Conservation (phyloP, 2,888 invertebrate genomes). For the Orgyia antiqua region DNA sequence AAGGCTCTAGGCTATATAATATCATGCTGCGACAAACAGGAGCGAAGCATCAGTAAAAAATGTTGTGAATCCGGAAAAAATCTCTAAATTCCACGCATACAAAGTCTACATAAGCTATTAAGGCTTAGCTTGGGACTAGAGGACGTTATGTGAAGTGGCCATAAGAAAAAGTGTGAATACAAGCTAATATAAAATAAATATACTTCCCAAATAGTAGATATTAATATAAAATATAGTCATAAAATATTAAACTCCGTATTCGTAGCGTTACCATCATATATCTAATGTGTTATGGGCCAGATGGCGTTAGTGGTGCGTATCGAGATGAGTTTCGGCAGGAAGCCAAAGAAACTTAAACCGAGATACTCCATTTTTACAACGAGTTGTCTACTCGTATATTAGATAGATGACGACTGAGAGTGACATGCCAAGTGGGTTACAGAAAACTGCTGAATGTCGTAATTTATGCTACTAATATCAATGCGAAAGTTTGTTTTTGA, state of each 20-base stretch:
- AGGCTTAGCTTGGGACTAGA: too few relatives aligned
- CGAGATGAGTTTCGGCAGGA: conserved; percentile 17
- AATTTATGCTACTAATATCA: too few relatives aligned
- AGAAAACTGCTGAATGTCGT: neutral
- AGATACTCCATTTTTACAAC: conserved; percentile 12
- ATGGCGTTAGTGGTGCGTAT: conserved; percentile 11
- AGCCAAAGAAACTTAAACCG: conserved; percentile 10
- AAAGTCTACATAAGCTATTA: too few relatives aligned
- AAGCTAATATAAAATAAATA: neutral
- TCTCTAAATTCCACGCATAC: too few relatives aligned
- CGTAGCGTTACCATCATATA: conserved; percentile 11
- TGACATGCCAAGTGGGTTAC: neutral
- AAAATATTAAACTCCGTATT: conserved; percentile 6
- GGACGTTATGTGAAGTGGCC: too few relatives aligned
- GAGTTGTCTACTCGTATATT: conserved; percentile 1
- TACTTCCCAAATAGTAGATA: neutral
- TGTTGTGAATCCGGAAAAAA: too few relatives aligned
- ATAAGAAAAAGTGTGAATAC: too few relatives aligned
- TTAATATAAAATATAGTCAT: too few relatives aligned
- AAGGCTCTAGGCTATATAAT: too few relatives aligned
- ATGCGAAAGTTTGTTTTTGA: too few relatives aligned
- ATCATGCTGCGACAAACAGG: too few relatives aligned
- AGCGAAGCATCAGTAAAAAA: too few relatives aligned
- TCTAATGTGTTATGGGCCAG: conserved; percentile 15
- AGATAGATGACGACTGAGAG: neutral